These are phyloP conservation scores for Cataglyphis rosenhaueri DNA, from an alignment of 2,888 invertebrate genomes.

Conservation along the genomic window DNA sequence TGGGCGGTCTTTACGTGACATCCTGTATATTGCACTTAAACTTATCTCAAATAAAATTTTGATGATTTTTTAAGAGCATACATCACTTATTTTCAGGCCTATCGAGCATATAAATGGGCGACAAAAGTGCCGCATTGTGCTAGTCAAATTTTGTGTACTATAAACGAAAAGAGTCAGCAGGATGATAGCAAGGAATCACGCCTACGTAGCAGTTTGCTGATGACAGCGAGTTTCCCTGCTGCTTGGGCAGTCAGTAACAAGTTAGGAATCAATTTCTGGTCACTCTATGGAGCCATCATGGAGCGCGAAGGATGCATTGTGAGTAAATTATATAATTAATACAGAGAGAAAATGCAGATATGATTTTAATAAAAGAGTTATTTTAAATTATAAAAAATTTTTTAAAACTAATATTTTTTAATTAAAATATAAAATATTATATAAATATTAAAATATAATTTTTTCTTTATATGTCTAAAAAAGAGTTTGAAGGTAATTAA, in stretches of 20 bases:
- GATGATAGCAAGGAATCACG: conserved; percentile 85
- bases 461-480: background rate
- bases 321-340: conserved; percentile 77
- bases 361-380: background rate
- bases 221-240: conserved; percentile 91
- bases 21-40: background rate
- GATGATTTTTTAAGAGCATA: background rate
- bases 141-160: conserved; percentile 92
- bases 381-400: background rate
- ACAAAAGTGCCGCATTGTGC: conserved; percentile 90
- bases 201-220: conserved; percentile 90
- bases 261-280: conserved; percentile 92
- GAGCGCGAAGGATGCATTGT: conserved; percentile 91
- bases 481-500: background rate
- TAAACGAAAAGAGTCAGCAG: conserved; percentile 89
- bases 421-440: background rate
- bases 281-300: conserved; percentile 91
- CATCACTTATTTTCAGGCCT: conserved; percentile 86
- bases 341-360: background rate
- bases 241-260: conserved; percentile 92
- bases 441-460: background rate
- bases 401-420: background rate
- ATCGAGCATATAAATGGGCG: conserved; percentile 92
- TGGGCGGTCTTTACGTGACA: too few relatives aligned
- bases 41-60: background rate